Evolutionary conservation across 2,113 vertebrate species (phyloP).

Genomic region (Hemicordylus capensis): DNA sequence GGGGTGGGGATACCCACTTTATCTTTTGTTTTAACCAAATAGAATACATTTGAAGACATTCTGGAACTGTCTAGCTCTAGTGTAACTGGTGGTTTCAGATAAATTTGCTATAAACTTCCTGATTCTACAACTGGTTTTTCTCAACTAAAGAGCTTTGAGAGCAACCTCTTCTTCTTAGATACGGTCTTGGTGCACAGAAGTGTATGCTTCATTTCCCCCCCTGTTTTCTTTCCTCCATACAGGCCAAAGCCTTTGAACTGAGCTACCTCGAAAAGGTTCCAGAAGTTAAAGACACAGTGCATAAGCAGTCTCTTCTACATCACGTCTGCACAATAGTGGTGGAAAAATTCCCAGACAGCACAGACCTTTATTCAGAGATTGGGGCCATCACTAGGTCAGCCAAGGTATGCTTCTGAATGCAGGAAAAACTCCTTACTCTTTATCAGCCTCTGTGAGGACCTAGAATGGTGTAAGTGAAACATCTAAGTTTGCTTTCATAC

Average conservation of each 20-base stretch:
- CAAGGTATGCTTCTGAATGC: conserved; percentile 80
- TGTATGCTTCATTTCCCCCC: neutral
- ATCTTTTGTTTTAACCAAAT: neutral
- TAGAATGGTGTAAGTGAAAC: neutral
- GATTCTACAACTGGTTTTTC: neutral
- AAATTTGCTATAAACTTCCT: neutral
- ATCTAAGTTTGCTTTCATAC: neutral
- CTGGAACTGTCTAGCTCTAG: neutral
- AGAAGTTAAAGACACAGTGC: conserved; percentile 98
- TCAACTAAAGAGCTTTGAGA: neutral
- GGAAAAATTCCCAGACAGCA: conserved; percentile 96
- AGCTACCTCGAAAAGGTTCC: conserved; percentile 99
- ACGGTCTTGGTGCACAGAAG: neutral
- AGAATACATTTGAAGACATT: neutral
- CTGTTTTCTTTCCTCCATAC: conserved; percentile 10
- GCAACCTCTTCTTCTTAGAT: neutral
- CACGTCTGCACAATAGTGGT: conserved; percentile 94
- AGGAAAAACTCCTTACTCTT: neutral
- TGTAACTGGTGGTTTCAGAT: neutral
- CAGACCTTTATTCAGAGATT: conserved; percentile 96
- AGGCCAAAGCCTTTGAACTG: conserved; percentile 98
- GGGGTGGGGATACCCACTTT: neutral
- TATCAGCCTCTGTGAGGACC: neutral
- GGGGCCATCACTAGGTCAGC: conserved; percentile 95
- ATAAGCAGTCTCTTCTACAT: conserved; percentile 96